Conservation (phyloP, 2,888 invertebrate genomes). For the Eupithecia exiguata region DNA sequence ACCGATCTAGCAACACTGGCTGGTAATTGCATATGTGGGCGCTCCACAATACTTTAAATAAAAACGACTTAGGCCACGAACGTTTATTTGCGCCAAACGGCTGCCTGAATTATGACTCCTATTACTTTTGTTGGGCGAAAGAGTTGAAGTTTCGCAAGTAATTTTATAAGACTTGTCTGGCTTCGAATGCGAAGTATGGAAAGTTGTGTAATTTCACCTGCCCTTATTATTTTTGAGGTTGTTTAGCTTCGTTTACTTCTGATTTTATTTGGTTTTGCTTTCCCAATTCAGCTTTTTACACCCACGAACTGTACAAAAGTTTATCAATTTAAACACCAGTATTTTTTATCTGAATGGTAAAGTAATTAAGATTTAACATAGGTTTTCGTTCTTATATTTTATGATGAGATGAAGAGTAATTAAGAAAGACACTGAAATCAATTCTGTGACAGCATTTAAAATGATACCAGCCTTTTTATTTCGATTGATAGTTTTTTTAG, state of each 20-base stretch:
- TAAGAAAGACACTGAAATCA: not conserved
- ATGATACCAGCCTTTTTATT: too few relatives aligned
- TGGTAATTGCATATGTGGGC: constrained; percentile 55
- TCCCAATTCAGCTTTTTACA: not conserved
- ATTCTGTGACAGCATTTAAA: too few relatives aligned
- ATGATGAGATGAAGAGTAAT: too few relatives aligned
- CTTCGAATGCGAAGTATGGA: constrained; percentile 34
- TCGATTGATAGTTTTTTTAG: too few relatives aligned
- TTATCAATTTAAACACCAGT: not conserved
- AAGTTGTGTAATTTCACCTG: constrained; percentile 37
- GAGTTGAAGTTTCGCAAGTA: constrained; percentile 40
- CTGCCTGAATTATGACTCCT: constrained; percentile 40
- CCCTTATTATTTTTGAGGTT: constrained; percentile 28
- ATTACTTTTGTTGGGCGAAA: constrained; percentile 42
- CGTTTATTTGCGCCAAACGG: constrained; percentile 39
- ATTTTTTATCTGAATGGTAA: not conserved
- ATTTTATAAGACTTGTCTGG: constrained; percentile 35
- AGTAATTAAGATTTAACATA: not conserved
- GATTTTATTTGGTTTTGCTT: not conserved
- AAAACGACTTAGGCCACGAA: constrained; percentile 39
- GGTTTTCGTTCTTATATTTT: not conserved
- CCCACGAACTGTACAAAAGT: not conserved
- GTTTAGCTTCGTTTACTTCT: not conserved
- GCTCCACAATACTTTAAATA: constrained; percentile 41
- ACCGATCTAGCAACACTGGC: not conserved